A percentile compares a stretch with the other conserved stretches of the same genome.
phyloP scores from a whole-genome alignment of 2,888 invertebrate genomes.

The Drosophila seclusa region DNA sequence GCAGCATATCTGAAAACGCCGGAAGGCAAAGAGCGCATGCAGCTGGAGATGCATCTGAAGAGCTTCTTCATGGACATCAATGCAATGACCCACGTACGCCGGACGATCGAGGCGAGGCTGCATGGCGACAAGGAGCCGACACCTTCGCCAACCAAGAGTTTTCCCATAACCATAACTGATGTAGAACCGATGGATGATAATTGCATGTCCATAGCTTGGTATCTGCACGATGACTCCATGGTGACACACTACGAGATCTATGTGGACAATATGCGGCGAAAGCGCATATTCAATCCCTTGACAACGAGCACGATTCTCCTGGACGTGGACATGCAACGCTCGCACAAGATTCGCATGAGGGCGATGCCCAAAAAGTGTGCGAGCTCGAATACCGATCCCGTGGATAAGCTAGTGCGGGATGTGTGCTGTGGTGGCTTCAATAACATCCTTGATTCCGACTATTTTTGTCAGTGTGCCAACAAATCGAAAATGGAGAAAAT shows the following conservation, averaged over 20 bases:
- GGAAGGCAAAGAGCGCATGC: slow-evolving; percentile 40
- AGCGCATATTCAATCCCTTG: slow-evolving; percentile 48
- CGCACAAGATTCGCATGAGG: slow-evolving; percentile 44
- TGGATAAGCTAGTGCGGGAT: slow-evolving; percentile 39
- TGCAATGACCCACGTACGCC: slow-evolving; percentile 44
- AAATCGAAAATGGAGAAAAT: slow-evolving; percentile 14
- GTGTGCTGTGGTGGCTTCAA: slow-evolving; percentile 38
- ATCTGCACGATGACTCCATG: slow-evolving; percentile 50
- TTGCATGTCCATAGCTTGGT: slow-evolving; percentile 57
- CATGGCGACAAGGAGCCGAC: slow-evolving; percentile 22
- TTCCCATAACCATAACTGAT: slow-evolving; percentile 45
- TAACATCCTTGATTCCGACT: slow-evolving; percentile 27
- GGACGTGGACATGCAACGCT: slow-evolving; percentile 44
- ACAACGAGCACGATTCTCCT: slow-evolving; percentile 41
- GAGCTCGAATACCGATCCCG: slow-evolving; percentile 3
- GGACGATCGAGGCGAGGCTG: slow-evolving; percentile 28
- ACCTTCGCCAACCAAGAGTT: slow-evolving; percentile 42
- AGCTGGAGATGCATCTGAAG: slow-evolving; percentile 56
- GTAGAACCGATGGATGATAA: slow-evolving; percentile 37
- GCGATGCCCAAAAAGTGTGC: slow-evolving; percentile 32
- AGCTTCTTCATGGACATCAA: slow-evolving; percentile 65
- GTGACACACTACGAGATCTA: slow-evolving; percentile 58
- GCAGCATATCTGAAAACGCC: slow-evolving; percentile 43
- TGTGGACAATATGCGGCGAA: slow-evolving; percentile 41
- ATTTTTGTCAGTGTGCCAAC: slow-evolving; percentile 39